Conservation (phyloP, 2,797 vertebrate species). For the Microctenopoma stevenorrisi region DNA sequence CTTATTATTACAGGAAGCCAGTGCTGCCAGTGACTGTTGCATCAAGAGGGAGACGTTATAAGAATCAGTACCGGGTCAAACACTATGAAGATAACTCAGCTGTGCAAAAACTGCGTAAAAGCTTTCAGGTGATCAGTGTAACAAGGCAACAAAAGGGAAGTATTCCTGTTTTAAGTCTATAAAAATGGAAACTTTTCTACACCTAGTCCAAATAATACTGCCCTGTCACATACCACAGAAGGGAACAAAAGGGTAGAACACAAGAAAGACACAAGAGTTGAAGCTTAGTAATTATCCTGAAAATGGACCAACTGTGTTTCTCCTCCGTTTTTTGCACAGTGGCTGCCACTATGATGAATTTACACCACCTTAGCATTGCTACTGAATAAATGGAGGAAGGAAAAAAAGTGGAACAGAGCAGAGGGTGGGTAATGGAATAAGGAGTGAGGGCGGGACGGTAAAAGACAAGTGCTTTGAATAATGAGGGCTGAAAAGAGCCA, state of each 20-base stretch:
- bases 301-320: slow-evolving; percentile 16
- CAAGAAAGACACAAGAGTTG: slow-evolving; percentile 7
- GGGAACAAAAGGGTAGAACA: neutral
- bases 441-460: slow-evolving; percentile 20
- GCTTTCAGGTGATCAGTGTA: slow-evolving; percentile 40
- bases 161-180: neutral
- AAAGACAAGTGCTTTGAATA: slow-evolving; percentile 55
- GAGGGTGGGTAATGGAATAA: slow-evolving; percentile 48
- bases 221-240: neutral
- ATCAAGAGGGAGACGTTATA: slow-evolving; percentile 26
- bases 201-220: neutral
- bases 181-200: neutral
- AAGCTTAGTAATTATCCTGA: slow-evolving; percentile 22
- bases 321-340: slow-evolving; percentile 32
- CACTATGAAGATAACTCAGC: slow-evolving; percentile 22
- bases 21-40: slow-evolving; percentile 19
- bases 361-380: slow-evolving; percentile 48
- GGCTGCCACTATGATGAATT: slow-evolving; percentile 48
- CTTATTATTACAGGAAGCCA: slow-evolving; percentile 47
- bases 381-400: slow-evolving; percentile 31
- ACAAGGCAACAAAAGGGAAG: slow-evolving; percentile 5
- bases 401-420: neutral
- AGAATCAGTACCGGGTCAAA: slow-evolving; percentile 48
- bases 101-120: slow-evolving; percentile 15
- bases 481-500: slow-evolving; percentile 57